Conservation (phyloP, 2,888 invertebrate genomes). For the Tipula helvola region DNA sequence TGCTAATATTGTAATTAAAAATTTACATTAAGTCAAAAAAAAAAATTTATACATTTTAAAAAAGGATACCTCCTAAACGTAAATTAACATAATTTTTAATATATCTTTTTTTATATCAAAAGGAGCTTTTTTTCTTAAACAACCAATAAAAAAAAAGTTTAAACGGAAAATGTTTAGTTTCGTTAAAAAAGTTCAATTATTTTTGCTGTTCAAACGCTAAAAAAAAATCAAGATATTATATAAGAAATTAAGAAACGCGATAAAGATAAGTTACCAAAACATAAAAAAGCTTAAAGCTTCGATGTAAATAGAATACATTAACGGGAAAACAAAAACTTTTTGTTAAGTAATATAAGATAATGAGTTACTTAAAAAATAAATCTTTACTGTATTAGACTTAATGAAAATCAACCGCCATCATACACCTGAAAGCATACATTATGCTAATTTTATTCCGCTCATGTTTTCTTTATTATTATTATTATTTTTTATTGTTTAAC, state of each 20-base stretch:
- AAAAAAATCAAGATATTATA: neutral
- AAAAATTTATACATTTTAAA: neutral
- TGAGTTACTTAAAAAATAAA: neutral
- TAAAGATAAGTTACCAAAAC: neutral
- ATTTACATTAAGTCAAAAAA: neutral
- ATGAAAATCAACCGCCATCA: neutral
- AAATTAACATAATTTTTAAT: neutral
- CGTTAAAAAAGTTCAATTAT: neutral
- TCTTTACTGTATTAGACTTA: neutral
- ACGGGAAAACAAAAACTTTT: neutral
- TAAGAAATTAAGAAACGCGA: neutral
- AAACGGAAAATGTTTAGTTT: conserved; percentile 4
- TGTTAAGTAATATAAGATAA: neutral
- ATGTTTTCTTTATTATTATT: too few relatives aligned
- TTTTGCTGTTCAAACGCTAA: neutral
- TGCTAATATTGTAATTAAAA: neutral
- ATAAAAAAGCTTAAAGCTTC: neutral
- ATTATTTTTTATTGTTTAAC: neutral
- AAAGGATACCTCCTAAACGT: neutral
- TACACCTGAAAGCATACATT: neutral
- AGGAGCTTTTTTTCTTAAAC: neutral
- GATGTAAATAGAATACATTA: neutral
- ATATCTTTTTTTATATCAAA: neutral
- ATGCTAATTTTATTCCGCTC: neutral
- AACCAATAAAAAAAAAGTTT: neutral